Conservation (phyloP, 2,888 invertebrate species). For the Limnephilus rhombicus region DNA sequence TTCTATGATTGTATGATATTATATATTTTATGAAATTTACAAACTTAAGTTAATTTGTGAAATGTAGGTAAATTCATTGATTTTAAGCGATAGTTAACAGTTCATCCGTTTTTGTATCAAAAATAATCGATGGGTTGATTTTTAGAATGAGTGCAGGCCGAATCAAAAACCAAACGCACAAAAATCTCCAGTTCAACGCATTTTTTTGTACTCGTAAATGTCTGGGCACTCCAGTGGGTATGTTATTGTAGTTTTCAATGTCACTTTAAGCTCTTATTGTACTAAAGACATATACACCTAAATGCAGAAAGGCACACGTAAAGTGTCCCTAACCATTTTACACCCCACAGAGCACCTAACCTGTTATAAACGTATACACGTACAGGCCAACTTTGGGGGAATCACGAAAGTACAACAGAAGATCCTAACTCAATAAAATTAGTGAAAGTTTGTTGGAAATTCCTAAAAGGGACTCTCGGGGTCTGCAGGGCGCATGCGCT, state of each 20-base stretch:
- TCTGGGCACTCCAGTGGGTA: background rate
- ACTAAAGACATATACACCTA: background rate
- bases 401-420: slow-evolving; percentile 66
- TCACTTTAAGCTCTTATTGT: background rate
- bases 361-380: background rate
- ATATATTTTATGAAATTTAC: too few relatives aligned
- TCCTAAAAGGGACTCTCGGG: slow-evolving; percentile 42
- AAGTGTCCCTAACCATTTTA: background rate
- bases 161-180: too few relatives aligned
- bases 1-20: too few relatives aligned
- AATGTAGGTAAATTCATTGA: too few relatives aligned
- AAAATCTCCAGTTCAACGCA: too few relatives aligned
- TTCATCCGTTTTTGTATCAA: too few relatives aligned
- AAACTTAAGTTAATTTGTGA: too few relatives aligned
- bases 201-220: too few relatives aligned
- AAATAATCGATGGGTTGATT: too few relatives aligned
- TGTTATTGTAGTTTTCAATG: background rate
- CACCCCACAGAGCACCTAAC: slow-evolving; percentile 4
- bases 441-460: slow-evolving; percentile 63
- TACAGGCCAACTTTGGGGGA: slow-evolving; percentile 40
- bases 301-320: background rate
- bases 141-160: too few relatives aligned
- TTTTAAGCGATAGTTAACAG: too few relatives aligned
- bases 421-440: slow-evolving; percentile 66
- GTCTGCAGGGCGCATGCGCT: slow-evolving; percentile 26